phyloP scores from a whole-genome alignment of 2,113 vertebrate species.

The Andinoacara biseriatus region DNA sequence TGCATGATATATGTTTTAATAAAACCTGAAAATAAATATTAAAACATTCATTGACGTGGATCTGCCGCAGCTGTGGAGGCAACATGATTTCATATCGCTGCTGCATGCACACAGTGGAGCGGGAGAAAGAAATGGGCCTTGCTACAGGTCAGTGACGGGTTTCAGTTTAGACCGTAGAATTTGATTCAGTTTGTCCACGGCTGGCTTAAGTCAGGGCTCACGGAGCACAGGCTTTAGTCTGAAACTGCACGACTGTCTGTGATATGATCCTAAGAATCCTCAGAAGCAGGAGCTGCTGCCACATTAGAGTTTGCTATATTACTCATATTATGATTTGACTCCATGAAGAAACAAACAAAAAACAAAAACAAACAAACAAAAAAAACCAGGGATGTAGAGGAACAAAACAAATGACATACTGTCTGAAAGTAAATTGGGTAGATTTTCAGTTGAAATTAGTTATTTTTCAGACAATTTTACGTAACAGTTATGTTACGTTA shows the following conservation, averaged over 20 bases:
- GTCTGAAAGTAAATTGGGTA: neutral
- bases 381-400: neutral
- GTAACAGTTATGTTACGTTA: neutral
- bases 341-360: too few species aligned
- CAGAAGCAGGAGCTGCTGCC: too few species aligned
- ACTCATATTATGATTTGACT: too few species aligned
- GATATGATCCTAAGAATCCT: neutral
- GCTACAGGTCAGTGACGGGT: neutral
- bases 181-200: neutral
- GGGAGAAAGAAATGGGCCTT: too few species aligned
- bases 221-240: neutral
- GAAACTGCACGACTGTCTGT: neutral
- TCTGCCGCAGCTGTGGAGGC: slow-evolving; percentile 45
- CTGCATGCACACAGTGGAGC: slow-evolving; percentile 12
- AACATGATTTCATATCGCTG: neutral
- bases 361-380: neutral
- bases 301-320: too few species aligned
- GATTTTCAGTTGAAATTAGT: neutral
- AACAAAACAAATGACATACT: neutral
- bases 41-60: neutral
- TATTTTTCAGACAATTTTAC: neutral
- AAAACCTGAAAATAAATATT: neutral
- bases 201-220: neutral
- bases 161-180: neutral
- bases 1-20: neutral